phyloP scores from a whole-genome alignment of 2,113 vertebrate genomes.

The Tyrannus savana region DNA sequence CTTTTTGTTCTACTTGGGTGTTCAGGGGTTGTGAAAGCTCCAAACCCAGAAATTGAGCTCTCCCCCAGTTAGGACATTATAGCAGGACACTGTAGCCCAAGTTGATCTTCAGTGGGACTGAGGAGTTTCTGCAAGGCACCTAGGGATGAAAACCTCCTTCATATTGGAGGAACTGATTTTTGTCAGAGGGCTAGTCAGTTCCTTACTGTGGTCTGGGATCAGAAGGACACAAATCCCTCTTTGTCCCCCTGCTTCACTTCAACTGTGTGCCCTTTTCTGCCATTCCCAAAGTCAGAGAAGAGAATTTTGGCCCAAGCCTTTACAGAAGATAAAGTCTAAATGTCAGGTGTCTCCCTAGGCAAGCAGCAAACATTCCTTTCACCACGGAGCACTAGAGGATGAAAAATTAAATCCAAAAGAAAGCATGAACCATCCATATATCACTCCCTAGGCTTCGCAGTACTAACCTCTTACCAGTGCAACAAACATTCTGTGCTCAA shows the following conservation, averaged over 20 bases:
- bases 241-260: neutral
- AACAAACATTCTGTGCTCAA: conserved; percentile 48
- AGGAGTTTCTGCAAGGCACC: neutral
- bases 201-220: neutral
- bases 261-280: conserved; percentile 23
- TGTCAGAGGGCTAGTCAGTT: neutral
- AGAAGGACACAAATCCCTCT: neutral
- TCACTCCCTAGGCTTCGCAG: conserved; percentile 46
- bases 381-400: conserved; percentile 54
- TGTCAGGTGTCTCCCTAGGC: conserved; percentile 67
- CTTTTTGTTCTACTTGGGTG: neutral
- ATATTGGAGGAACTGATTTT: neutral
- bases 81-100: neutral
- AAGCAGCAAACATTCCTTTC: conserved; percentile 48
- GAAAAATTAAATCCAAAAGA: conserved; percentile 69
- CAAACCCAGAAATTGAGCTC: neutral
- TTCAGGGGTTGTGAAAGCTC: neutral
- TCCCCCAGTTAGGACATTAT: neutral
- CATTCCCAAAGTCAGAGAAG: conserved; percentile 44
- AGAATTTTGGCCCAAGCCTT: conserved; percentile 53
- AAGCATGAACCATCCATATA: conserved; percentile 60
- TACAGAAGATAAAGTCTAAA: conserved; percentile 64
- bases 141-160: neutral
- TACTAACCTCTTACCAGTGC: conserved; percentile 24
- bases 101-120: neutral